Conservation (phyloP, 2,888 invertebrate genomes). For the Cryptocheilus praepositus region DNA sequence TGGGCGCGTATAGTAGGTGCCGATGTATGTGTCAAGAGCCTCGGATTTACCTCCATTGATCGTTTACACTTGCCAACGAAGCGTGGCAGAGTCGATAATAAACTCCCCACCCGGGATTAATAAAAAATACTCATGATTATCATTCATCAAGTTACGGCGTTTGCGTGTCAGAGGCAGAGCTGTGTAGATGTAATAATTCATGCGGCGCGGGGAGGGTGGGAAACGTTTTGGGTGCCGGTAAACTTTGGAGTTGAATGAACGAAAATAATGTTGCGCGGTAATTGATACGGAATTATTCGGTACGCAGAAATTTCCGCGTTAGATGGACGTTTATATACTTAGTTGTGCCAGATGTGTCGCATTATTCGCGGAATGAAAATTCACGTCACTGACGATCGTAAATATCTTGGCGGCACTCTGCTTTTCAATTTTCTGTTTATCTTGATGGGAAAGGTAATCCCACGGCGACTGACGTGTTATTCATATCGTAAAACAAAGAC, state of each 20-base stretch:
- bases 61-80: slow-evolving; percentile 15
- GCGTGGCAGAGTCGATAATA: slow-evolving; percentile 15
- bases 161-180: not conserved
- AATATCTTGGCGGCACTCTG: too few species aligned
- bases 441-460: too few species aligned
- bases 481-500: not conserved
- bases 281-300: not conserved
- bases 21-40: slow-evolving; percentile 11
- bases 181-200: not conserved
- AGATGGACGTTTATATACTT: too few species aligned
- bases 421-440: too few species aligned
- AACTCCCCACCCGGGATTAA: not conserved
- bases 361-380: too few species aligned
- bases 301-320: too few species aligned
- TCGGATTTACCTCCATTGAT: slow-evolving; percentile 13
- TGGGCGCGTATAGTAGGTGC: not conserved
- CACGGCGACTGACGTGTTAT: too few species aligned
- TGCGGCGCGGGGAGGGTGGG: not conserved
- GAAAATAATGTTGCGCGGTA: not conserved
- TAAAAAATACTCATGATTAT: slow-evolving; percentile 16
- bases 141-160: not conserved
- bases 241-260: not conserved
- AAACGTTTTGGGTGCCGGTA: not conserved
- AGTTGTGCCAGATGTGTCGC: too few species aligned
- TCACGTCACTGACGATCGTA: too few species aligned